Conservation (phyloP, 2,888 invertebrate species). For the Barypeithes pellucidus region DNA sequence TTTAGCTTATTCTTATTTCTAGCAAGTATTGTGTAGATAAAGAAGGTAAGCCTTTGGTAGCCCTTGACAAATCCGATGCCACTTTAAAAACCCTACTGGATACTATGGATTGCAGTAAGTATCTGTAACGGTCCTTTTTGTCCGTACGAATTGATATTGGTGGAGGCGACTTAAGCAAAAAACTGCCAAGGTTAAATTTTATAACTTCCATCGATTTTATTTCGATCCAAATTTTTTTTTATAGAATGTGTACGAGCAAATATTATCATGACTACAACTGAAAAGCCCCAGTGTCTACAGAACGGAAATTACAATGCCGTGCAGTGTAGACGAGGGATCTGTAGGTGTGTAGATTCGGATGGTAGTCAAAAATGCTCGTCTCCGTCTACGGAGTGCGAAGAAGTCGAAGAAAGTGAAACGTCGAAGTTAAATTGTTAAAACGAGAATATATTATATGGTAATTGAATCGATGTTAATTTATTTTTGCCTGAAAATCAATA, state of each 20-base stretch:
- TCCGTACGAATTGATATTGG: no score
- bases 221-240: no score
- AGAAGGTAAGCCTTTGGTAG: conserved; percentile 72
- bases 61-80: conserved; percentile 68
- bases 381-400: conserved; percentile 47
- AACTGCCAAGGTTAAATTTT: no score
- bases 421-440: conserved; percentile 53
- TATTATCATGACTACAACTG: conserved; percentile 64
- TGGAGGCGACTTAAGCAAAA: no score
- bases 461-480: not conserved
- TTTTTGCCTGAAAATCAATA: no score
- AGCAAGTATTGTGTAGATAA: conserved; percentile 76
- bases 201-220: no score
- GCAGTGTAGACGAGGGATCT: conserved; percentile 77
- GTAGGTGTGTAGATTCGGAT: conserved; percentile 77
- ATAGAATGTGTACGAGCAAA: conserved; percentile 78
- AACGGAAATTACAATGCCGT: conserved; percentile 78
- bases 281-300: conserved; percentile 74
- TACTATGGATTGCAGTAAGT: conserved; percentile 78
- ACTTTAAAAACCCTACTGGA: conserved; percentile 64
- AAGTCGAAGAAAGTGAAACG: conserved; percentile 58
- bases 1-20: conserved; percentile 46
- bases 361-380: conserved; percentile 72
- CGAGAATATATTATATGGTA: not conserved
- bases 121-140: no score